Base-by-base conservation (phyloP, 2,797 vertebrate genomes). In the Melanotaenia parkinsoni region DNA sequence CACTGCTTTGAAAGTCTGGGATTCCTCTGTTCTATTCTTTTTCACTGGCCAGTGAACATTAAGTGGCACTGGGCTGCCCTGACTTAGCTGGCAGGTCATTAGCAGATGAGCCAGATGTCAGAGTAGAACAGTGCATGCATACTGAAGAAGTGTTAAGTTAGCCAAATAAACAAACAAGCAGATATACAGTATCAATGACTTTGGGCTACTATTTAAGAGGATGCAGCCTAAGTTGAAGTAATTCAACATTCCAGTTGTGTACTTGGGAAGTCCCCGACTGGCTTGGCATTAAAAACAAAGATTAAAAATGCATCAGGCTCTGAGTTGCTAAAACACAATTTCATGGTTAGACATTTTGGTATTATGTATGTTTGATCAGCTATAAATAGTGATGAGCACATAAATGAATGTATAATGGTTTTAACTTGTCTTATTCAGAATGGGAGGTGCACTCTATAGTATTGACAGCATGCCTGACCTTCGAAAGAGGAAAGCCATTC, bases 391-490 rank as follows among this genome's bases (percentile, higher is more conserved):
- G 9, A 60, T 72, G 0, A 51, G 26, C 18, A 22, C 54, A 26
- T 54, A 22, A 53, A 61, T 72, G 9, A 73, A 62, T 59, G 4
- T 26, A 8, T 45, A 71, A 72, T 24, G 13, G 3, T 76, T 73
- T 4, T 26, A 69, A 3, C 11, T 71, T 78, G 67, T 86, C 83
- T 91, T 89, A 78, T 90, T 70, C 92, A 98, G 97, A 84, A 95
- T 98, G 83, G 97, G 97, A 26, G 97, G 97, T 0, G 98, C 97
- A 53, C 95, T 99, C 76, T 98, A 98, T 93, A 99, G 98, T 90
- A 99, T 99, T 74, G 98, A 99, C 94, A 99, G 98, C 93, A 99
- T 99, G 98, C 97, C 98, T 1, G 97, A 99, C 91, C 97, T 99
- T 76, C 96, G 97, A 73, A 99, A 98, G 91, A 95, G 97, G 91